Evolutionary conservation across 2,797 vertebrate species (phyloP), one percentile per base, ranked within the genome.

Genomic region (Triplophysa bombifrons): DNA sequence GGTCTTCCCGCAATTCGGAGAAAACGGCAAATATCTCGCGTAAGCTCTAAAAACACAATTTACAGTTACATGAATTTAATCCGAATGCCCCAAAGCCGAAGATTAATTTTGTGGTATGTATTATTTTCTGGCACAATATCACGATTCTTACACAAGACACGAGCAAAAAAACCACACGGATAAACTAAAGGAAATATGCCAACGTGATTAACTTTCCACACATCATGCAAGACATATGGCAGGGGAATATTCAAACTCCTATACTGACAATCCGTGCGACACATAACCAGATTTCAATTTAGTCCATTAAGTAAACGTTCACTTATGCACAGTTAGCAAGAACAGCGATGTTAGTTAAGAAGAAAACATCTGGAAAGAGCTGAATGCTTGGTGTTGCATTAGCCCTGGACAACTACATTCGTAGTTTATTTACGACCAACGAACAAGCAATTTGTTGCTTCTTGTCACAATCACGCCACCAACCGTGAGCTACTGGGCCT

Each of bases 351-450:
- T 67, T 74, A 51, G 34, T 77, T 61, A 73, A 72, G 55, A 76
- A 20, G 48, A 34, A 64, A 19, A 22, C 16, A 19, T 65, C 50
- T 66, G 69, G 48, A 78, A 74, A 67, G 48, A 75, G 77, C 9
- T n/a, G 63, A 58, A 46, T 65, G 56, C 69, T n/a, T 60, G 48
- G 20, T 61, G 19, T 17, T 41, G 53, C 44, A 20, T 63, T 63
- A 53, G 61, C 19, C 25, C 44, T 61, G 27, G 74, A 22, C 51
- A 79, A 51, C 34, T 48, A 14, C 11, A 48, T 38, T 44, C 56
- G 61, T 84, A 27, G 84, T 81, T 85, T 4, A 87, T 88, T 86
- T 84, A 75, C 82, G 74, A 75, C 38, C 80, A 84, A 83, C 71
- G 74, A 69, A 76, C 84, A 82, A 76, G 78, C 73, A 86, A 88